Evolutionary conservation across 2,888 invertebrate genomes (phyloP).

Genomic region (Hypomecis atomaria): DNA sequence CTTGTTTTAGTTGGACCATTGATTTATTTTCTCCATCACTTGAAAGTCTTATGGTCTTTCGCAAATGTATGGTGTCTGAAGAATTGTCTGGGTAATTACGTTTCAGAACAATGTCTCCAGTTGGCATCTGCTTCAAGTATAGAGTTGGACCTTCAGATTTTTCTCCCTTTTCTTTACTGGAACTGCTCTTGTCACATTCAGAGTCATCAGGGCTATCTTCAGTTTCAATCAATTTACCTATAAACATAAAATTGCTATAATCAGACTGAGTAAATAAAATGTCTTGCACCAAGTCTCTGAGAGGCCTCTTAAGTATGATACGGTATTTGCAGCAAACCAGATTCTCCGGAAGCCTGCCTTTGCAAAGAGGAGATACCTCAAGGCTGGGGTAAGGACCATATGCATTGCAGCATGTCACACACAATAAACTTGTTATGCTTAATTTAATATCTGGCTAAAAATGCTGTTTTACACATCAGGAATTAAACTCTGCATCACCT

Average conservation of each 20-base stretch:
- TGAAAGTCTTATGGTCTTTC: constrained; percentile 77
- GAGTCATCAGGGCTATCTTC: constrained; percentile 85
- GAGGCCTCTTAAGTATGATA: no score
- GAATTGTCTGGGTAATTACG: constrained; percentile 68
- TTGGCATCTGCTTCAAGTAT: constrained; percentile 75
- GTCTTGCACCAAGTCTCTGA: no score
- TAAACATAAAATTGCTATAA: constrained; percentile 39
- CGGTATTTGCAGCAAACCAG: no score
- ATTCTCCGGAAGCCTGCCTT: no score
- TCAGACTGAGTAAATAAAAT: no score
- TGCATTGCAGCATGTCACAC: no score
- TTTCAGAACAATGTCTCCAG: constrained; percentile 76
- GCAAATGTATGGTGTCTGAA: constrained; percentile 71
- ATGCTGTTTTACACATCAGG: no score
- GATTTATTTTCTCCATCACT: constrained; percentile 77
- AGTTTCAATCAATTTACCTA: constrained; percentile 86
- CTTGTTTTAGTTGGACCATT: constrained; percentile 75
- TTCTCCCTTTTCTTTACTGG: constrained; percentile 53
- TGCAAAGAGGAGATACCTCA: no score
- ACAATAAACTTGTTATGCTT: no score
- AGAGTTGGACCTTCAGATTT: constrained; percentile 70
- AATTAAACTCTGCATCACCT: no score
- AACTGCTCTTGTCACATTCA: constrained; percentile 74
- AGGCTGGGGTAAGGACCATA: no score
- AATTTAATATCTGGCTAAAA: no score